Evolutionary conservation across 1,140 invertebrate genomes (phyloP).

Genomic region (Drosophila sp.): DNA sequence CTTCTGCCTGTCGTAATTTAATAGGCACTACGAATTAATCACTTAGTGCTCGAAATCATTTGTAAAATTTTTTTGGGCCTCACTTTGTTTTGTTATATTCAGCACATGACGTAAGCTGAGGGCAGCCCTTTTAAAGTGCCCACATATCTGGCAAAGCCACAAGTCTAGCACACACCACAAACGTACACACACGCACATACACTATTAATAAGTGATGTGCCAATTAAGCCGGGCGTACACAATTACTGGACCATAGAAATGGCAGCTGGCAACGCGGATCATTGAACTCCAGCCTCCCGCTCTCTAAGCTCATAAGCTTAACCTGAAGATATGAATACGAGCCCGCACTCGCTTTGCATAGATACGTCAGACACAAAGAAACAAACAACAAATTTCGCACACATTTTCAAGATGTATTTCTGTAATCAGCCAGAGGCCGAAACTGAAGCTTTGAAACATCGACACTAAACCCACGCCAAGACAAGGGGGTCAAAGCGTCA

Average conservation of each 20-base stretch:
- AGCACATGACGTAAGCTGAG: constrained; percentile 66
- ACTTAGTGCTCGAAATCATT: constrained; percentile 15
- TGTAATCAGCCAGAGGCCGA: constrained; percentile 59
- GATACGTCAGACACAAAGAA: constrained; percentile 32
- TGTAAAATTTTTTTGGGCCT: constrained; percentile 24
- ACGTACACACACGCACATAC: no score
- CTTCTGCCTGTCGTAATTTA: constrained; percentile 43
- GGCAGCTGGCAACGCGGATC: constrained; percentile 52
- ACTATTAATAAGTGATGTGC: constrained; percentile 42
- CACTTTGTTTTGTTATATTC: constrained; percentile 40
- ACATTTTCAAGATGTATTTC: constrained; percentile 59
- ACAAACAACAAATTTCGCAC: constrained; percentile 56
- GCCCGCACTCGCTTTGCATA: constrained; percentile 67
- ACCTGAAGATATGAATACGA: constrained; percentile 24
- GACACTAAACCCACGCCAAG: constrained; percentile 28
- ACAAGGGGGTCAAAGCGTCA: constrained; percentile 5
- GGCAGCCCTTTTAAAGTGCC: constrained; percentile 45
- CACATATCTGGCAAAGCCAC: constrained; percentile 12
- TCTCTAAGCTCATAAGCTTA: constrained; percentile 20
- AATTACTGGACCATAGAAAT: constrained; percentile 45
- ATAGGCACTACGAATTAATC: constrained; percentile 62
- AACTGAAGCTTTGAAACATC: constrained; percentile 7
- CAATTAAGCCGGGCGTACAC: constrained; percentile 48
- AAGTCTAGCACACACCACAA: constrained; percentile 3
- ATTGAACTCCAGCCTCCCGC: constrained; percentile 66